phyloP scores from a whole-genome alignment of 2,888 invertebrate genomes.

The Dynastes hyllus region DNA sequence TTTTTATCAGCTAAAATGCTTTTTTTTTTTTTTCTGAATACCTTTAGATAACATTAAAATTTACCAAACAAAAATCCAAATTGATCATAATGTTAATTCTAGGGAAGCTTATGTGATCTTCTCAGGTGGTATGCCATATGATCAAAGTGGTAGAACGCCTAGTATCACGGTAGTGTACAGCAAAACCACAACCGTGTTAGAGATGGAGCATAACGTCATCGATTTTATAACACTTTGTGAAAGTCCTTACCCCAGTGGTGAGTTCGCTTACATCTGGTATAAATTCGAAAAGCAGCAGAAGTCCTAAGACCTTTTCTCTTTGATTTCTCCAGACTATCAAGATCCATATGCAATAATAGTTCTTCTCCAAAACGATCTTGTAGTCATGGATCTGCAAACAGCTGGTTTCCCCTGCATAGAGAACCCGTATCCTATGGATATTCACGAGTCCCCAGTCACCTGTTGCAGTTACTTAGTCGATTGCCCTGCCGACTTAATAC shows the following conservation, averaged over 20 bases:
- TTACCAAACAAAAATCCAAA: not conserved
- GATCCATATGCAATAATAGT: conserved; percentile 99
- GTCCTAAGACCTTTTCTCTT: conserved; percentile 19
- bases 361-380: conserved; percentile 96
- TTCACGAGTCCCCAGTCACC: conserved; percentile 99
- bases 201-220: conserved; percentile 99
- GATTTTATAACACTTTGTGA: conserved; percentile 98
- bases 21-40: too few relatives aligned
- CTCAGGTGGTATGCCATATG: conserved; percentile 95
- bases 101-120: conserved; percentile 97
- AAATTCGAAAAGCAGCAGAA: too few relatives aligned
- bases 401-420: conserved; percentile 99
- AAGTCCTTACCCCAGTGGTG: conserved; percentile 94
- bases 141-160: conserved; percentile 91
- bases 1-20: too few relatives aligned
- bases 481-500: conserved; percentile 98
- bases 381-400: conserved; percentile 96
- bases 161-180: conserved; percentile 97
- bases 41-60: too few relatives aligned
- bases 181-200: conserved; percentile 96
- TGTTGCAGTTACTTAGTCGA: conserved; percentile 98
- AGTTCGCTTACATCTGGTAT: conserved; percentile 59
- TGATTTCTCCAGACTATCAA: conserved; percentile 85
- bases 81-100: conserved; percentile 63
- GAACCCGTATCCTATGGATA: conserved; percentile 99